These are phyloP conservation scores for Hyperopisus bebe DNA, from an alignment of 2,113 vertebrate species.

Conservation along the genomic window DNA sequence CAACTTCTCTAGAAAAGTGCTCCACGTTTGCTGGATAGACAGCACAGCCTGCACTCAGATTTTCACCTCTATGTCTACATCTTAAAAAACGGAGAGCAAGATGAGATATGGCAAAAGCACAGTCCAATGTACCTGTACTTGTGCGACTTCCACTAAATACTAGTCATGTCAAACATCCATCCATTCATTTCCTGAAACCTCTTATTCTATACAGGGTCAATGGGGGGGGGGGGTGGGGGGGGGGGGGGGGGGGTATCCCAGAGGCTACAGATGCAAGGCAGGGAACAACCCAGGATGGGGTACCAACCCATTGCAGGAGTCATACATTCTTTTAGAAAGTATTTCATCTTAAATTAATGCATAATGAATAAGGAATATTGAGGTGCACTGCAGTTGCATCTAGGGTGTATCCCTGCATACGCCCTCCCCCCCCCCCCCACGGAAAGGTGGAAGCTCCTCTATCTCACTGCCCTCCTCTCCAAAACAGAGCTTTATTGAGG, in stretches of 20 bases:
- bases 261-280: too few relatives aligned
- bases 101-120: neutral
- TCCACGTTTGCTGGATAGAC: neutral
- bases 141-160: neutral
- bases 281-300: too few relatives aligned
- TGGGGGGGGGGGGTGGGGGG: too few relatives aligned
- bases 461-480: neutral
- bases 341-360: neutral
- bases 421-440: neutral
- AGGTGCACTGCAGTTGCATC: neutral
- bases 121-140: neutral
- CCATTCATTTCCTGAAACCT: too few relatives aligned
- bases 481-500: slow-evolving; percentile 71
- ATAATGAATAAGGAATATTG: neutral
- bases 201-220: too few relatives aligned
- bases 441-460: neutral
- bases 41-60: neutral
- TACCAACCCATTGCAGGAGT: too few relatives aligned
- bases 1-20: neutral
- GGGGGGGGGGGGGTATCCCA: too few relatives aligned
- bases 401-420: neutral
- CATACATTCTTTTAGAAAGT: too few relatives aligned
- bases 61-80: neutral
- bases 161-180: neutral
- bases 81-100: neutral